Base-by-base conservation (phyloP, 2,888 invertebrate species). In the Nipponacmea schrenckii region DNA sequence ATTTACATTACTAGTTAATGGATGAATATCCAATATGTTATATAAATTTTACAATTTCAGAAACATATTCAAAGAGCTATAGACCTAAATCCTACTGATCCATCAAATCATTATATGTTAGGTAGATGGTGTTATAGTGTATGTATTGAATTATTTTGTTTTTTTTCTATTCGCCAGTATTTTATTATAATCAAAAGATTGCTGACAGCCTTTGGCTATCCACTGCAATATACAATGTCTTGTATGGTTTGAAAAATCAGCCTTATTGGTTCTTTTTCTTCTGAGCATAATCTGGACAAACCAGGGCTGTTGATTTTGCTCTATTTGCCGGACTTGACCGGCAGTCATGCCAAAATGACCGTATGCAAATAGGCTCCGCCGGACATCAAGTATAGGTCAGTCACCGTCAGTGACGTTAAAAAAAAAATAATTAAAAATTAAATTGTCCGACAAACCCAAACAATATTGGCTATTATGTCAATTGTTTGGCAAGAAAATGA, bases 51-150 rank as follows among this genome's bases (percentile, higher is more conserved):
- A 44, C 14, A 20, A 17, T 82, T 81, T 20, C 74, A 90, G 87
- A 89, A 92, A 75, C 93, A 94, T 84, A 91, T 94, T 63, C 92
- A 93, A 82, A 90, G 89, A 79, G 94, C 94, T 0, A 88, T 94
- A 39, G 84, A 89, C 63, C 81, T 93, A 27, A 91, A 90, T 68
- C 92, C 93, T 15, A 81, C 88, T 5, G 94, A 94, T 85, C 89
- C 92, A 14, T 90, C 91, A 1, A 87, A 93, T 62, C 91, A 93
- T 86, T 92, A 94, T 88, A 90, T 94, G 81, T 87, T 93, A 66
- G 94, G 94, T 14, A 90, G 94, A 82, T 94, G 93, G 89, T 91
- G 92, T 83, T 93, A 89, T 85, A 93, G 93, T 89, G 91, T 93
- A 80, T 81, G 84, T 82, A 45, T 68, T 64, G 26, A 20, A 17